Evolutionary conservation across 1,140 invertebrate genomes (phyloP).

Genomic region (Teleopsis dalmanni): DNA sequence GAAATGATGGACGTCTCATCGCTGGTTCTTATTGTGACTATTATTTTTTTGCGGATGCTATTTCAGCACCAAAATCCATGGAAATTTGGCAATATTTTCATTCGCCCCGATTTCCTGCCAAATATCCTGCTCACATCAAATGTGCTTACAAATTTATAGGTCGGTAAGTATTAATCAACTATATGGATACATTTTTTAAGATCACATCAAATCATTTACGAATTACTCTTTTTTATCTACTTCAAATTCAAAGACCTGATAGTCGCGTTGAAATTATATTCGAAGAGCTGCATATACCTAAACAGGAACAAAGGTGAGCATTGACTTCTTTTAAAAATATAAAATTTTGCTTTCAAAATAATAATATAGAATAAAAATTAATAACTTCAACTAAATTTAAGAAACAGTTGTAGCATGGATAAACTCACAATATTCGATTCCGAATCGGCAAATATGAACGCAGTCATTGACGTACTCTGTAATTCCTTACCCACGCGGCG

Average conservation of each 20-base stretch:
- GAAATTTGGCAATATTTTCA: conserved; percentile 38
- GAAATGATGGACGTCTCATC: conserved; percentile 35
- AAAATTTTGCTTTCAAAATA: background rate
- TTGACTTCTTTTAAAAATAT: background rate
- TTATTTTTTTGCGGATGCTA: conserved; percentile 36
- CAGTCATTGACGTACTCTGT: conserved; percentile 72
- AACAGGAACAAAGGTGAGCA: conserved; percentile 11
- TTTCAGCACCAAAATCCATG: conserved; percentile 2
- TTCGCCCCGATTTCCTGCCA: conserved; percentile 39
- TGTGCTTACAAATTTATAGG: conserved; percentile 43
- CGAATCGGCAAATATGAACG: conserved; percentile 51
- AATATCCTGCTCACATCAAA: conserved; percentile 41
- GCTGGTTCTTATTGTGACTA: conserved; percentile 39
- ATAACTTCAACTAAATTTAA: too few relatives aligned
- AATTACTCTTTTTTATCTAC: background rate
- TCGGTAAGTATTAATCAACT: conserved; percentile 15
- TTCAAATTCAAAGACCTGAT: conserved; percentile 19
- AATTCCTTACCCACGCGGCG: conserved; percentile 63
- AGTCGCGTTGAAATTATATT: conserved; percentile 38
- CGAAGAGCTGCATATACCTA: conserved; percentile 35
- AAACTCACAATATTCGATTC: conserved; percentile 69
- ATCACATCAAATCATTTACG: background rate
- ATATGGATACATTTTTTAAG: background rate
- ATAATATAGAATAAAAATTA: too few relatives aligned
- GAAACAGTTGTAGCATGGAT: conserved; percentile 45